Evolutionary conservation across 2,888 invertebrate genomes (phyloP), one percentile per base, ranked within the genome.

Genomic region (Himalopsyche tibetana): DNA sequence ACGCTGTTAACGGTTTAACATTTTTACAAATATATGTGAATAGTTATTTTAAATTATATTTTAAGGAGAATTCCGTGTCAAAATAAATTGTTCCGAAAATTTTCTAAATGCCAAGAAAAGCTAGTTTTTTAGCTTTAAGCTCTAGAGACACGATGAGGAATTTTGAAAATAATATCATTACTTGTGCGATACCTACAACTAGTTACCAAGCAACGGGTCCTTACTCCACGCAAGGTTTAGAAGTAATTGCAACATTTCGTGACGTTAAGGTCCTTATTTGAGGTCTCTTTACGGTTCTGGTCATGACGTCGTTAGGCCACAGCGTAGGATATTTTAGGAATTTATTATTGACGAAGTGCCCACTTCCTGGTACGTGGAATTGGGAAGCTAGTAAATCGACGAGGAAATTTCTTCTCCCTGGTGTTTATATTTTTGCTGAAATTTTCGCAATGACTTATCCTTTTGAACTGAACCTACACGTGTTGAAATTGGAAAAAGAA

Each of bases 161-260:
- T 74, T 2, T 74, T 12, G 36, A 3, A 12, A 38, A 74, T 74
- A 74, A 74, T 74, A 74, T 74, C 38, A 74, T 74, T 12, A 11
- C 74, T 2, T 12, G 12, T 36, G 12, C 9, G 28, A 74, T 36
- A 74, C 36, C 28, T 28, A 28, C n/a, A 74, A 74, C 19, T 36
- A 15, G 74, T 36, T 36, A 36, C 74, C 38, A 36, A 36, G 74
- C 74, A 74, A 74, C 74, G 28, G 28, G 19, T 12, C 36, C 15
- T 74, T 74, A 8, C 36, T 74, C 36, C 38, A 36, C 36, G 74
- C 74, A 38, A 28, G 69, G 69, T 36, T 5, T 36, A 36, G 36
- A 38, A 80, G 80, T 80, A 80, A 80, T 80, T 80, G 45, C 80
- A 80, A 80, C 45, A 40, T 80, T 80, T 80, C 51, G 28, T 42